Conservation (phyloP, 2,113 vertebrate species). For the Cynopterus brachyotis region DNA sequence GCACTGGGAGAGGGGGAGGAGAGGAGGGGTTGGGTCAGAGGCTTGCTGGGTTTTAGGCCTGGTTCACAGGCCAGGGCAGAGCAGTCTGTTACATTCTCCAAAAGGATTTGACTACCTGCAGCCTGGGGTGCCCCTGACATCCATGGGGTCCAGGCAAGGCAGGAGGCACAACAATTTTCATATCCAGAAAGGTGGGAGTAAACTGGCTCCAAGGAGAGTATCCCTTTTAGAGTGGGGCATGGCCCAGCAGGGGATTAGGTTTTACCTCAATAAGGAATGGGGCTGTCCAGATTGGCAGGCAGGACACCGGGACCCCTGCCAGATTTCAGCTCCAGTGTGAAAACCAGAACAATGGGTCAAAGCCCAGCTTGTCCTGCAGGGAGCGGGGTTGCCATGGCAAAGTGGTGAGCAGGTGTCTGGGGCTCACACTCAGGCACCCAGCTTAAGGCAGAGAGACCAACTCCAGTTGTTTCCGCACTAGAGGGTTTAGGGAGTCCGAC, state of each 20-base stretch:
- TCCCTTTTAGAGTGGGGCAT: background rate
- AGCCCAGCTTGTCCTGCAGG: background rate
- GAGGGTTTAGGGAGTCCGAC: background rate
- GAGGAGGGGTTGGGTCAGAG: background rate
- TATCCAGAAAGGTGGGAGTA: background rate
- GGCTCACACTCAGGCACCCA: background rate
- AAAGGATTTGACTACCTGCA: background rate
- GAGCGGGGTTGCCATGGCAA: background rate
- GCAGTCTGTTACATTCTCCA: background rate
- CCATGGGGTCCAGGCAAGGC: background rate
- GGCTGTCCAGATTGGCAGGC: background rate
- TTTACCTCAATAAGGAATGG: background rate
- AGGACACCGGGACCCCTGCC: background rate
- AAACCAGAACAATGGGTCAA: background rate
- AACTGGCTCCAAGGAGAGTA: background rate
- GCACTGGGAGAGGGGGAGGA: background rate
- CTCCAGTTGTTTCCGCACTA: background rate
- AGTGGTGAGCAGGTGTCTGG: background rate
- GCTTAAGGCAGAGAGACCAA: background rate
- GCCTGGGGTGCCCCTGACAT: background rate
- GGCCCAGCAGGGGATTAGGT: background rate
- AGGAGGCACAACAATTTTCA: background rate
- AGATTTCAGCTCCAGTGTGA: background rate
- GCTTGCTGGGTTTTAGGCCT: background rate
- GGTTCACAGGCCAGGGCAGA: background rate